Conservation (phyloP, 2,113 vertebrate genomes). For the Isichthys henryi region DNA sequence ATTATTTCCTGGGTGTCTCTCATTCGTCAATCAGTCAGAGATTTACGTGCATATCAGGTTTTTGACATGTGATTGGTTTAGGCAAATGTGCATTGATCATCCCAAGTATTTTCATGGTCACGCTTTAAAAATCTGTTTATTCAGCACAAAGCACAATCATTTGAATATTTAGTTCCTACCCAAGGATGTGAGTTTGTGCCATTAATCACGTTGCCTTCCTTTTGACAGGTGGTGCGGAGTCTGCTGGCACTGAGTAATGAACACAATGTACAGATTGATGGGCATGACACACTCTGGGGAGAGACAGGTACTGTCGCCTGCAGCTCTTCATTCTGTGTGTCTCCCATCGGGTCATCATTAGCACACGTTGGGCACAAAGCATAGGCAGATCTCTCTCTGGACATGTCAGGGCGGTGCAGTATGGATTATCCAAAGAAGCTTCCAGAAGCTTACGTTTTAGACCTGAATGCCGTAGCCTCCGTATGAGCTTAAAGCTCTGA, state of each 20-base stretch:
- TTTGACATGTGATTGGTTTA: not conserved
- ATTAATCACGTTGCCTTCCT: conserved; percentile 11
- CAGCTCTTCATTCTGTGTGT: not conserved
- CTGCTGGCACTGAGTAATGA: conserved; percentile 72
- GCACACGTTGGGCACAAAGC: not conserved
- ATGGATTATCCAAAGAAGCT: not conserved
- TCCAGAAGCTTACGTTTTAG: not conserved
- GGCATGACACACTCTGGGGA: conserved; percentile 87
- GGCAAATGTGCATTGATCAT: conserved; percentile 2
- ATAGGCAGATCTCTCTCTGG: not conserved
- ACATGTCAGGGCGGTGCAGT: not conserved
- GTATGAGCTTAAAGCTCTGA: not conserved
- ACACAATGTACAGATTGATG: conserved; percentile 74
- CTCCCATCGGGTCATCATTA: not conserved
- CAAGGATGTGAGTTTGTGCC: not conserved
- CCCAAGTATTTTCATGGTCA: not conserved
- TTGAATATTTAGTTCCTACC: not conserved
- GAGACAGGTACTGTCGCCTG: conserved; percentile 79
- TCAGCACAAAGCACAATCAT: not conserved
- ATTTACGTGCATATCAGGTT: not conserved
- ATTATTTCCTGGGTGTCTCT: not conserved
- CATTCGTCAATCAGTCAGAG: not conserved
- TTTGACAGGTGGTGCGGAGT: conserved; percentile 76
- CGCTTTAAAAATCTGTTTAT: not conserved
- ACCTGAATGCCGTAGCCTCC: not conserved